Evolutionary conservation across 2,888 invertebrate genomes (phyloP), one percentile per base, ranked within the genome.

Genomic region (Dynastes grantii): DNA sequence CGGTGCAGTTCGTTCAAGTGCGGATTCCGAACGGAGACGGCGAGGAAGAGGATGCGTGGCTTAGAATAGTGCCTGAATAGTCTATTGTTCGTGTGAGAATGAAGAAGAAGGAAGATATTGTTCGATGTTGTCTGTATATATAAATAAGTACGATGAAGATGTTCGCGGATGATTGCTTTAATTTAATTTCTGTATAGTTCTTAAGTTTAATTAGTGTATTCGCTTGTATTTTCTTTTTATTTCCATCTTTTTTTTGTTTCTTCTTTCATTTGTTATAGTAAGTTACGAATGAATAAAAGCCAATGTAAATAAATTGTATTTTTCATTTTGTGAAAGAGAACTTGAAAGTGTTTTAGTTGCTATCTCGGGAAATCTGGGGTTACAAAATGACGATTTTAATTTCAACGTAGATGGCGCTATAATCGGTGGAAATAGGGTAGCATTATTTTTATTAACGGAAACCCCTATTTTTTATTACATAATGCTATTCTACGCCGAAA

Each of bases 21-120:
- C 83, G 87, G 64, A 88, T 89, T 76, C 88, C 88, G 0, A 88
- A 88, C 77, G 88, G 87, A 63, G 85, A 88, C 65, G 89, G 89
- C 0, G 88, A 88, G 78, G 88, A 89, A 76, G 88, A 89, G 80
- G 88, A 89, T 70, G 88, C 89, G 0, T 89, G 89, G 89, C 87
- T 89, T 63, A 88, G 89, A 82, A 87, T 89, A 73, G 87, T 89
- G 61, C 85, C 88, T 29, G 85, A 87, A 81, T 86, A 84, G 81
- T 45, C 49, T 64, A 8, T 8, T 53, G 5, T n/a, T 53, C 3
- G 16, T n/a, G 53, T 16, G 53, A 16, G 2, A 6, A 16, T 13
- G 5, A n/a, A 53, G 4, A 16, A 16, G n/a, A 13, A 16, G n/a
- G n/a, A n/a, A n/a, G 53, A 3, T 16, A 4, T 53, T 16, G 6